phyloP scores from a whole-genome alignment of 1,140 invertebrate genomes.

The Musca domestica region DNA sequence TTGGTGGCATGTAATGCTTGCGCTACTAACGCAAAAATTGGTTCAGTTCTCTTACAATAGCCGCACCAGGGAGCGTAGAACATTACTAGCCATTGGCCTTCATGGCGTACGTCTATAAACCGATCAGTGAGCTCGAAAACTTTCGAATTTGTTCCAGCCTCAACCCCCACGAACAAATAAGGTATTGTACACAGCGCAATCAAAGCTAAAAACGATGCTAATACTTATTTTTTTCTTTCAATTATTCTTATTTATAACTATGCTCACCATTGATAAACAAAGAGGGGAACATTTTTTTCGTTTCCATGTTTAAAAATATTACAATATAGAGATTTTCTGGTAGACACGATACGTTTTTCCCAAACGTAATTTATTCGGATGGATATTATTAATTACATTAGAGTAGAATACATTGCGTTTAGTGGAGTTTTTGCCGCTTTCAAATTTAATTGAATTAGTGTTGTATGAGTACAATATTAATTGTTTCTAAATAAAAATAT shows the following conservation, averaged over 20 bases:
- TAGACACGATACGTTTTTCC: too few relatives aligned
- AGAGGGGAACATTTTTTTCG: too few relatives aligned
- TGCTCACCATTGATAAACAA: too few relatives aligned
- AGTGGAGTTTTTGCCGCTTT: too few relatives aligned
- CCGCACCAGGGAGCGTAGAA: constrained; percentile 98
- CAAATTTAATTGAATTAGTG: too few relatives aligned
- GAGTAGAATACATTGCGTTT: too few relatives aligned
- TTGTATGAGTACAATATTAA: too few relatives aligned
- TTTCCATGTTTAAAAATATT: background rate
- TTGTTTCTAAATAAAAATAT: too few relatives aligned
- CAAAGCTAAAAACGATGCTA: background rate
- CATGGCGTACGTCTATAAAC: constrained; percentile 76
- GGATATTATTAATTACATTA: too few relatives aligned
- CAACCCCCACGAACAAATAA: background rate
- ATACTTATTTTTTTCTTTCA: background rate
- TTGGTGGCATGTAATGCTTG: constrained; percentile 79
- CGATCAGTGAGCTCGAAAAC: constrained; percentile 76
- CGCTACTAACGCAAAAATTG: constrained; percentile 88
- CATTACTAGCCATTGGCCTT: constrained; percentile 83
- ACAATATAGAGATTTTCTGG: constrained; percentile 9
- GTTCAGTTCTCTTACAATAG: constrained; percentile 88
- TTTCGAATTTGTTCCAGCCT: constrained; percentile 47
- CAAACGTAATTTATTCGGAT: too few relatives aligned
- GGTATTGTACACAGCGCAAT: constrained; percentile 6
- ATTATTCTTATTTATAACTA: too few relatives aligned